phyloP scores from a whole-genome alignment of 2,888 invertebrate species.

The Myopa testacea region DNA sequence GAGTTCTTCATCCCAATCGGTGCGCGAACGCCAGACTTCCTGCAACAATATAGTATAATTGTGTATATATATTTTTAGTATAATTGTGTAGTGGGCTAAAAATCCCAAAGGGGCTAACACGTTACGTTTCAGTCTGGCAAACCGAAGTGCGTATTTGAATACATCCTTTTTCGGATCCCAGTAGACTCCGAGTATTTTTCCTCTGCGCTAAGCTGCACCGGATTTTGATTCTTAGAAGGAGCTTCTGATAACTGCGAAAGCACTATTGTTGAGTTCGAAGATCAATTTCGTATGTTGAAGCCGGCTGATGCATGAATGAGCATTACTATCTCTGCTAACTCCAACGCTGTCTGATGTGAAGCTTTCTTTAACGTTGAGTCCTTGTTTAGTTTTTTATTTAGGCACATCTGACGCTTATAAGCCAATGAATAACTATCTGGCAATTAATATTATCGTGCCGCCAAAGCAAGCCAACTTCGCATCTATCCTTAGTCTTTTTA shows the following conservation, averaged over 20 bases:
- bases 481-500: slow-evolving; percentile 22
- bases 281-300: not conserved
- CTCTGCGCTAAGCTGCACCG: not conserved
- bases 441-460: slow-evolving; percentile 19
- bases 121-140: slow-evolving; percentile 40
- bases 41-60: slow-evolving; percentile 43
- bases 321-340: slow-evolving; percentile 28
- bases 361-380: slow-evolving; percentile 22
- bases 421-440: not conserved
- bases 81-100: slow-evolving; percentile 42
- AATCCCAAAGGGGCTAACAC: slow-evolving; percentile 46
- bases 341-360: slow-evolving; percentile 26
- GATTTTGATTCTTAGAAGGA: slow-evolving; percentile 18
- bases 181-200: slow-evolving; percentile 31
- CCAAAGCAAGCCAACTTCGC: slow-evolving; percentile 39
- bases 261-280: slow-evolving; percentile 34
- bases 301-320: slow-evolving; percentile 36
- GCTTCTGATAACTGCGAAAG: slow-evolving; percentile 26
- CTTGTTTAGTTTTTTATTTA: slow-evolving; percentile 22
- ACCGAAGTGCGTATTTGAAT: slow-evolving; percentile 47
- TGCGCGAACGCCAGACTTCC: slow-evolving; percentile 49
- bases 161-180: slow-evolving; percentile 33
- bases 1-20: no score
- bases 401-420: slow-evolving; percentile 20
- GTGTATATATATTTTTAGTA: slow-evolving; percentile 46